Conservation (phyloP, 1,140 invertebrate genomes). For the Zaprionus africanus region DNA sequence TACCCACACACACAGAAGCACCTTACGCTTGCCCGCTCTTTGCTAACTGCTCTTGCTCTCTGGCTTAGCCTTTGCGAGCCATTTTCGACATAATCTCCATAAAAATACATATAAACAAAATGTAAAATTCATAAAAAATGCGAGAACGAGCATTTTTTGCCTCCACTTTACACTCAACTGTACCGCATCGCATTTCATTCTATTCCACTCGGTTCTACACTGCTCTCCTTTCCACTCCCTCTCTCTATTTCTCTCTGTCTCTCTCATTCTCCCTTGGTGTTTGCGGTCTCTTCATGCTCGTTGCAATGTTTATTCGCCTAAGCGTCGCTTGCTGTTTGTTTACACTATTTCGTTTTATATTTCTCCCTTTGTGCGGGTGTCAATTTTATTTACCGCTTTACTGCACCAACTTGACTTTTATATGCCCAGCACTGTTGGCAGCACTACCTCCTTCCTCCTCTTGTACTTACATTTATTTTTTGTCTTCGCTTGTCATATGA, state of each 20-base stretch:
- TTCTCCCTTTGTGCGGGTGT: conserved; percentile 51
- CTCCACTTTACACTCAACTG: conserved; percentile 29
- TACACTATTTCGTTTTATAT: conserved; percentile 50
- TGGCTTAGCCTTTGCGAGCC: conserved; percentile 10
- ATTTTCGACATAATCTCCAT: conserved; percentile 57
- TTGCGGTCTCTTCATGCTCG: conserved; percentile 30
- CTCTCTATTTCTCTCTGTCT: background rate
- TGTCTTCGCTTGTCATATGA: conserved; percentile 14
- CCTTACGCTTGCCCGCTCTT: conserved; percentile 3
- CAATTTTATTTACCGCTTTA: conserved; percentile 68
- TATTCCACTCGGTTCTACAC: conserved; percentile 14
- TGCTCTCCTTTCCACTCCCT: background rate
- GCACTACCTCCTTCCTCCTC: background rate
- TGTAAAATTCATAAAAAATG: conserved; percentile 68
- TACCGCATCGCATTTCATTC: conserved; percentile 22
- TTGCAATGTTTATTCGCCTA: conserved; percentile 71
- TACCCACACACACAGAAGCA: background rate
- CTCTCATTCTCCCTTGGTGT: background rate
- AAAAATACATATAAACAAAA: conserved; percentile 67
- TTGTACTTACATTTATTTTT: background rate
- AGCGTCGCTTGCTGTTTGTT: conserved; percentile 66
- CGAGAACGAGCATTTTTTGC: conserved; percentile 33
- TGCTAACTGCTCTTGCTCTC: conserved; percentile 3
- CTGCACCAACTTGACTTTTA: conserved; percentile 61
- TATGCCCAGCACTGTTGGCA: conserved; percentile 39